Base-by-base conservation (phyloP, 2,888 invertebrate genomes). In the Ennomos quercinarius region DNA sequence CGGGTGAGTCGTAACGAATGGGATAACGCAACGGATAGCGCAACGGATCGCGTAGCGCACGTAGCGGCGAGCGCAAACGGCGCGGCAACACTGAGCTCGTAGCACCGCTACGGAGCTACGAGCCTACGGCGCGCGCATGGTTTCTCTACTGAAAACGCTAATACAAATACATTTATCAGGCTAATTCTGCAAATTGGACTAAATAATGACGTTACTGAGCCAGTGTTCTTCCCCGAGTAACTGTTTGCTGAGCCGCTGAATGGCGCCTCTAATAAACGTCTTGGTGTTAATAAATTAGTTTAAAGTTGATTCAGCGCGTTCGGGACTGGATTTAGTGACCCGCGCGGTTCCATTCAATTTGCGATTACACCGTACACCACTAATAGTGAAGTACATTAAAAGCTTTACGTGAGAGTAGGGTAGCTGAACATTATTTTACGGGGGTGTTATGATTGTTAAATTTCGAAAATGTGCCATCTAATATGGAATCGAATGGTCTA, bases 81-180 rank as follows among this genome's bases (percentile, higher is more conserved):
- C 81, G 74, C 78, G 81, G 71, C 67, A 66, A 72, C 71, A 90
- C 89, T 89, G 84, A 83, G 78, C 79, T 58, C 77, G 73, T 74
- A 77, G 73, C 74, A 55, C 62, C 58, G 73, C 76, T 66, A 66
- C 75, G 51, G 64, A 67, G 72, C 75, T 74, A 74, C 76, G 77
- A 70, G 66, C 70, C 79, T 78, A 83, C 89, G 90, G 90, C 90
- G 90, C 91, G 91, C 91, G 91, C 91, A 91, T 78, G 80, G 70
- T 68, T n/a, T 78, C 78, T 79, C 41, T 35, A 36, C 81, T 81
- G 78, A 85, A 85, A 88, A 87, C 86, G 79, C 81, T 86, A 90
- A 89, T 89, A 89, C 83, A 87, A 89, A 90, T 84, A 87, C 86
- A 91, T 91, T 90, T 89, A 89, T 89, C 87, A 86, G 78, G 83